These are phyloP conservation scores for Trichopoda pennipes DNA, from an alignment of 2,888 invertebrate genomes.

Conservation along the genomic window DNA sequence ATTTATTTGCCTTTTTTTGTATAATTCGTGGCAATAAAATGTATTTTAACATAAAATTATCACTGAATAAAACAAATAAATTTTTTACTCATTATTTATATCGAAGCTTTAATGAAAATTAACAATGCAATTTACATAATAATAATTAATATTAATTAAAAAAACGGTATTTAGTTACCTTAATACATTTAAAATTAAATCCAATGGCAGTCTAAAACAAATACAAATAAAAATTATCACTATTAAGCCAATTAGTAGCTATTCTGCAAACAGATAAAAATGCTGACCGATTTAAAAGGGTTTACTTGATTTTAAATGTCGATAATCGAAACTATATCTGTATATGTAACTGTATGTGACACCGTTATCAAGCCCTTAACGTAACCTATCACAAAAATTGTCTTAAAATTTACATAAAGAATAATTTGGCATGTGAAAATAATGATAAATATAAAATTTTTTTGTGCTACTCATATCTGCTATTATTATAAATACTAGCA, in stretches of 20 bases:
- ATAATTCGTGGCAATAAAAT: constrained; percentile 15
- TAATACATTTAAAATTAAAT: neutral
- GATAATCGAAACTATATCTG: too few relatives aligned
- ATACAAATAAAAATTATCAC: neutral
- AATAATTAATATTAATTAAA: neutral
- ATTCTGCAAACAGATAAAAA: too few relatives aligned
- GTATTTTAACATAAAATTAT: constrained; percentile 42
- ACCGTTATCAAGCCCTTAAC: too few relatives aligned
- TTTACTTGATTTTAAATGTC: neutral
- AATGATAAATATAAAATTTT: too few relatives aligned
- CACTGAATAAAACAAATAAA: constrained; percentile 8
- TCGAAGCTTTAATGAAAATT: too few relatives aligned
- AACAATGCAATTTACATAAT: neutral
- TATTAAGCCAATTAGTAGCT: too few relatives aligned
- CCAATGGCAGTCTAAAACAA: neutral
- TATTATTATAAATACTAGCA: too few relatives aligned
- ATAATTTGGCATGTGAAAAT: too few relatives aligned
- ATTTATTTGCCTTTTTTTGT: constrained; percentile 21
- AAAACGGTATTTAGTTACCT: neutral
- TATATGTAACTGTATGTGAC: too few relatives aligned
- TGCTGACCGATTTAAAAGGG: neutral
- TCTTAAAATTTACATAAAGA: too few relatives aligned
- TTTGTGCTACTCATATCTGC: too few relatives aligned
- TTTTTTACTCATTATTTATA: neutral
- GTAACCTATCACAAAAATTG: too few relatives aligned